Percentiles rank a stretch among this genome's conserved stretches.
These are phyloP conservation scores for Bimastos eiseni DNA, from an alignment of 2,888 invertebrate genomes.

Conservation along the genomic window DNA sequence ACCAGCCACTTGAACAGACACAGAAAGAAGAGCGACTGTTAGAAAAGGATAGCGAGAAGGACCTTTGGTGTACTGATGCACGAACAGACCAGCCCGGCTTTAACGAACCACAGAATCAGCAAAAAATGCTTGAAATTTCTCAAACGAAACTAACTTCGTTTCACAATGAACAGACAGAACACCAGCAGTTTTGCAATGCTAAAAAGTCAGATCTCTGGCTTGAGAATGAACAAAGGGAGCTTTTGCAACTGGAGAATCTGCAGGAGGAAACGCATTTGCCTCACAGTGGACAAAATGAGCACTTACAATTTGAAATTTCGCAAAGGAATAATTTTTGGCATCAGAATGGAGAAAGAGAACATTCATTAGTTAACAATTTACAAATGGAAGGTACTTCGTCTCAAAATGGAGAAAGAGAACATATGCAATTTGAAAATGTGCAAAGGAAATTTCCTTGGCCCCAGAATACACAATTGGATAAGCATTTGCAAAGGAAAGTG, in stretches of 20 bases:
- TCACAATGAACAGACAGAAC: background rate
- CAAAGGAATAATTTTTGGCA: background rate
- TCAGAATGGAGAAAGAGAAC: background rate
- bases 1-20: background rate
- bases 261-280: background rate
- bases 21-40: background rate
- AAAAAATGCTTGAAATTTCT: background rate
- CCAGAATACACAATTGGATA: too few species aligned
- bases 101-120: background rate
- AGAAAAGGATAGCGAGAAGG: background rate
- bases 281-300: background rate
- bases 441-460: too few species aligned
- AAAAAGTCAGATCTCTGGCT: background rate
- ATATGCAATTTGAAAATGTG: too few species aligned
- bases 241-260: background rate
- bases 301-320: background rate
- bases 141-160: background rate
- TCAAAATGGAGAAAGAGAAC: too few species aligned
- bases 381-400: too few species aligned
- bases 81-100: background rate
- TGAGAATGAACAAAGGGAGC: background rate
- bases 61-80: background rate
- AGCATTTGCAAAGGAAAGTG: too few species aligned
- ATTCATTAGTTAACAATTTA: too few species aligned
- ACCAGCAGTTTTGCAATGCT: background rate